Base-by-base conservation (phyloP, 2,797 vertebrate species). In the Alosa sapidissima region DNA sequence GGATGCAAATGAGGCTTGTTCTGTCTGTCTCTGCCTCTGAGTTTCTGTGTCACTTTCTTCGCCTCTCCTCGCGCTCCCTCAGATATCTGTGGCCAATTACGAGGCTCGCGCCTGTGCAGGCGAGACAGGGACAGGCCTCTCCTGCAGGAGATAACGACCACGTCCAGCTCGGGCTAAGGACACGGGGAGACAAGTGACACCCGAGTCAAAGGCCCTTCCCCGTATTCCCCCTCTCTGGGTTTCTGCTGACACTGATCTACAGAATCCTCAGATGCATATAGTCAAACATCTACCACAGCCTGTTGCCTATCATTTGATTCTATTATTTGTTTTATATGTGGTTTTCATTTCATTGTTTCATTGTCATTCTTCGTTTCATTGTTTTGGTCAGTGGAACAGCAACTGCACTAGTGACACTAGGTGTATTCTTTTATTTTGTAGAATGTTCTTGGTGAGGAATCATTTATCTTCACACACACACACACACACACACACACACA, bases 1-100 rank as follows among this genome's bases (percentile, higher is more conserved):
- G 93, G 93, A 97, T 97, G 95, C 93, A 96, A 97, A 97, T 97
- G 91, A 94, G 95, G 94, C 89, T 52, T 62, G 1, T 83, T 51
- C 58, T 60, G n/a, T 75, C 68, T 36, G 14, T 75, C 68, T 75
- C 33, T 33, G 33, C 24, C 62, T 68, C 86, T 87, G 87, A 83
- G 84, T 92, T 90, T 86, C 68, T 81, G 78, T 88, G 85, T 87
- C 10, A 45, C 83, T 89, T 86, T 88, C 68, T 81, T 72, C 87
- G 82, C 88, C 90, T 84, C 82, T 86, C 62, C 82, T 83, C 84
- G 55, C 55, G 81, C 49, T 82, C 87, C 68, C 83, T 88, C 78
- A 83, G 88, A 86, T 90, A 89, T 81, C 81, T 52, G 88, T 84
- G 90, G 88, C 87, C 92, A 93, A 92, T 93, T 93, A 93, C 81